These are phyloP conservation scores for Lasioglossum albipes DNA, from an alignment of 1,140 invertebrate genomes.

Conservation along the genomic window DNA sequence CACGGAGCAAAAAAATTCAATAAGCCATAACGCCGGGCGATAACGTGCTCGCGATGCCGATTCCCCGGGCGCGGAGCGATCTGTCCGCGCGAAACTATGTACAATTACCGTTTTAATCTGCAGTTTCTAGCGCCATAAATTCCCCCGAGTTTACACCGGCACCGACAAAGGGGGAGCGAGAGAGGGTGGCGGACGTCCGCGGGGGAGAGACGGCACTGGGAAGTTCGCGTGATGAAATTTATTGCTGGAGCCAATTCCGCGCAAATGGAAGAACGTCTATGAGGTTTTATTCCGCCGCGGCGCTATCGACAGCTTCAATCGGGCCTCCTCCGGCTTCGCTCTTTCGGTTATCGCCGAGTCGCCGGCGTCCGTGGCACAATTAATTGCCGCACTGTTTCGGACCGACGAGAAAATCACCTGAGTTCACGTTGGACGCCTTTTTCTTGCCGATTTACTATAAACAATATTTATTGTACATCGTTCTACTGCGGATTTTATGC, in stretches of 20 bases:
- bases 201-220: slow-evolving; percentile 14
- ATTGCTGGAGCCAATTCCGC: slow-evolving; percentile 29
- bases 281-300: slow-evolving; percentile 39
- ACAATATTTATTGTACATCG: no score
- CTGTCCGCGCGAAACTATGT: slow-evolving; percentile 40
- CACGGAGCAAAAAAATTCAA: slow-evolving; percentile 2
- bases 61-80: slow-evolving; percentile 20
- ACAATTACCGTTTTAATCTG: slow-evolving; percentile 51
- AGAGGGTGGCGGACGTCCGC: neutral
- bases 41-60: slow-evolving; percentile 29
- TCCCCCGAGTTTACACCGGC: slow-evolving; percentile 20
- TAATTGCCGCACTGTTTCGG: slow-evolving; percentile 15
- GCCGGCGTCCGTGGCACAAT: slow-evolving; percentile 13
- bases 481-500: no score
- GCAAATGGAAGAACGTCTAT: slow-evolving; percentile 40
- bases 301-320: slow-evolving; percentile 38
- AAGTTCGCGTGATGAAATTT: slow-evolving; percentile 39
- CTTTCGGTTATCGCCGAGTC: slow-evolving; percentile 23
- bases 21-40: slow-evolving; percentile 22
- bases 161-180: slow-evolving; percentile 30
- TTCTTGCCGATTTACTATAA: no score
- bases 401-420: neutral
- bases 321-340: neutral
- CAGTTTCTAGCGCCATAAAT: slow-evolving; percentile 40
- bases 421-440: no score